phyloP scores from a whole-genome alignment of 2,797 vertebrate genomes.

The Leontocebus nigricollis region DNA sequence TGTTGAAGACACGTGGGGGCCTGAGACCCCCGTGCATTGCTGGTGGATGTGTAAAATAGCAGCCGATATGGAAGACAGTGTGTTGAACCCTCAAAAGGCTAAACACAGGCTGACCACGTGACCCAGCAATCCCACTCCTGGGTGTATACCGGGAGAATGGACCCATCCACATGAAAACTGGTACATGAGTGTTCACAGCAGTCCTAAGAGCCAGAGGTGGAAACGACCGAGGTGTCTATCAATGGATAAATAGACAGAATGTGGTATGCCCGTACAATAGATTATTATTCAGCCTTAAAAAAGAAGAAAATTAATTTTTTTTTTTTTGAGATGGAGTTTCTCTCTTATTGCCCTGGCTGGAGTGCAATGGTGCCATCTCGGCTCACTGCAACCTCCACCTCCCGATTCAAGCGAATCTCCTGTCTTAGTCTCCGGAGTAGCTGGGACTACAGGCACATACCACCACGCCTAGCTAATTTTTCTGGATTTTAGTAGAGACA shows the following conservation, averaged over 20 bases:
- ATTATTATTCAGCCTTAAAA: neutral
- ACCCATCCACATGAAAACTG: neutral
- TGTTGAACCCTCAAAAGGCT: neutral
- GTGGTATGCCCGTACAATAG: rapidly evolving
- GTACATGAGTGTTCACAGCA: neutral
- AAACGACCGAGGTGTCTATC: neutral
- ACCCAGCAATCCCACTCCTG: neutral
- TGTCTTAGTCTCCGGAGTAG: too few species aligned
- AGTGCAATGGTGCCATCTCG: too few species aligned
- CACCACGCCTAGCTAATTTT: too few species aligned
- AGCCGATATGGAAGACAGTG: neutral
- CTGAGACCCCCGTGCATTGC: too few species aligned
- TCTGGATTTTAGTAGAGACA: too few species aligned
- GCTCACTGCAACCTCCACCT: too few species aligned
- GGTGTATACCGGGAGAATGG: neutral
- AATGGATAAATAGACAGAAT: rapidly evolving
- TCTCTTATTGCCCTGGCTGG: too few species aligned
- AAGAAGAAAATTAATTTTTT: neutral
- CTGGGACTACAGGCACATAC: too few species aligned
- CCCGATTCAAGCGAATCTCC: too few species aligned
- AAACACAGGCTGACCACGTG: neutral
- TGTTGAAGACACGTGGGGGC: too few species aligned
- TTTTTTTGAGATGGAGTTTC: too few species aligned
- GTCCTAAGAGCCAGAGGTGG: neutral
- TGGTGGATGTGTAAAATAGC: too few species aligned